Percentiles rank a stretch among this genome's conserved stretches.
Conservation (phyloP, 2,797 vertebrate species). For the Sebastiscus tertius region DNA sequence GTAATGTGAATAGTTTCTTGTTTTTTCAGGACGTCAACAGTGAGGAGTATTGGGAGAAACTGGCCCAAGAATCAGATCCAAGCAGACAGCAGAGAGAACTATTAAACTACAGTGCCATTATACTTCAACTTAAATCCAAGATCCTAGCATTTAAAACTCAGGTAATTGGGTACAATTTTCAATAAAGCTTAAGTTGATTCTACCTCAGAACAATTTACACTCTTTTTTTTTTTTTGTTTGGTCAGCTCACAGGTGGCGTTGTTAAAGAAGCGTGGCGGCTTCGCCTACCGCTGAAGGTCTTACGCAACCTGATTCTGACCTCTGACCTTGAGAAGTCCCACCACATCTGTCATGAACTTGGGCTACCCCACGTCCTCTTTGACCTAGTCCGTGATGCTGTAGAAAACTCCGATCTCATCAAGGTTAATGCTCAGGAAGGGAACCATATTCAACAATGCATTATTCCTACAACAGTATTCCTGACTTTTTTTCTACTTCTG, state of each 20-base stretch:
- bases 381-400: constrained; percentile 80
- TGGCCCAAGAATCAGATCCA: constrained; percentile 76
- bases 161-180: constrained; percentile 71
- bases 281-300: constrained; percentile 77
- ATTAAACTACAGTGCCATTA: constrained; percentile 70
- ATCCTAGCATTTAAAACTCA: constrained; percentile 81
- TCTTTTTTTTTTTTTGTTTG: not conserved
- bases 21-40: constrained; percentile 81
- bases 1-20: not conserved
- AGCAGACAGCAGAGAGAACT: constrained; percentile 52
- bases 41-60: constrained; percentile 85
- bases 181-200: not conserved
- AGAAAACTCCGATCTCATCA: constrained; percentile 66
- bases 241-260: constrained; percentile 83
- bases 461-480: not conserved
- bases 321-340: constrained; percentile 71
- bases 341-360: constrained; percentile 75
- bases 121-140: constrained; percentile 74
- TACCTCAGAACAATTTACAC: not conserved
- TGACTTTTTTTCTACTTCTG: not conserved
- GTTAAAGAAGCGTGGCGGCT: constrained; percentile 78
- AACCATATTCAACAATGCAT: not conserved
- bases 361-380: constrained; percentile 83
- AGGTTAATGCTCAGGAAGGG: constrained; percentile 74
- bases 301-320: constrained; percentile 80